Base-by-base conservation (phyloP, 2,113 vertebrate species). In the Prolemur simus region DNA sequence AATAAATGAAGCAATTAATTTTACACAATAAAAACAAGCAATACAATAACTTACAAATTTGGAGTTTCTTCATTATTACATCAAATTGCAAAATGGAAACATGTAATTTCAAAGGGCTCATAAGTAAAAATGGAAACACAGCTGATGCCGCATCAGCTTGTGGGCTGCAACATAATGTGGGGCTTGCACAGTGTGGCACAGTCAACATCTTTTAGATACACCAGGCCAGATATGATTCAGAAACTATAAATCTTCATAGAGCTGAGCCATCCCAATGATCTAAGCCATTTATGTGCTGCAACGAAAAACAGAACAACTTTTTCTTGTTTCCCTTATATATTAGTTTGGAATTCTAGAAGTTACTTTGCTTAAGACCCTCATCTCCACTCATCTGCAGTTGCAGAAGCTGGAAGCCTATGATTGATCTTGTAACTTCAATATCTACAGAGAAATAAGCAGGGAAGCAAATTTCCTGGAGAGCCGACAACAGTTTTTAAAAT, bases 101-200 rank as follows among this genome's bases (percentile, higher is more conserved):
- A 99, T 99, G 98, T 98, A 99, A 99, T 99, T 99, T 99, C 98
- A 99, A 98, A 98, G 98, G 98, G 98, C 99, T 99, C 98, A 97
- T 97, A 98, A 98, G 98, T 98, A 99, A 98, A 99, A 99, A 99
- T 98, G 98, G 98, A 99, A 99, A 99, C 99, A 99, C 99, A 99
- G 99, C 99, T 99, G 99, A 99, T 98, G 98, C 98, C 94, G 98
- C 98, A 85, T 98, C 98, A 98, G 98, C 98, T 97, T 95, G 98
- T 97, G 98, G 96, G 94, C 96, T 97, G 98, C 97, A 98, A 90
- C 89, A 98, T 96, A 98, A 95, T 80, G 87, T 95, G 93, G 95
- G 97, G 96, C 95, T 98, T 95, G 97, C 95, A 95, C 96, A 98
- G 91, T 98, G 98, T 74, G 96, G 96, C 94, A 27, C 96, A 96